A percentile compares a stretch with the other conserved stretches of the same genome.
Conservation (phyloP, 1,140 invertebrate species). For the Sinonovacula constricta region DNA sequence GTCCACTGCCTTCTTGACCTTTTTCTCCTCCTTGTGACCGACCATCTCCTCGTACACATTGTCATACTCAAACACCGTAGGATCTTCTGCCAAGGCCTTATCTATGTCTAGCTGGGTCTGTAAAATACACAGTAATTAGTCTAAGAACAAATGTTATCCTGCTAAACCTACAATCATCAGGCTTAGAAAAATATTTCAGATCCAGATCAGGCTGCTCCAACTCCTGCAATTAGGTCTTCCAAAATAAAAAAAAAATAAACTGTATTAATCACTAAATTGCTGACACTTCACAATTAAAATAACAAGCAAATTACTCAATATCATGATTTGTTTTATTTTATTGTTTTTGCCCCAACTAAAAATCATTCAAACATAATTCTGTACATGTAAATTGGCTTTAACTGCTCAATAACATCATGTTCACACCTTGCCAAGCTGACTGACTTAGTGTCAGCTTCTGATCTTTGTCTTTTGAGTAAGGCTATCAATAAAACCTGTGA, state of each 20-base stretch:
- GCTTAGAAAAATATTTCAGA: background rate
- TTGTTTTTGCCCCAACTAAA: too few species aligned
- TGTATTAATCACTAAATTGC: too few species aligned
- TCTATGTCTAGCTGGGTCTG: constrained; percentile 79
- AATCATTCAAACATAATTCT: too few species aligned
- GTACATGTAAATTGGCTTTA: too few species aligned
- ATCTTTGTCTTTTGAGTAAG: too few species aligned
- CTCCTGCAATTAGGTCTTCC: background rate
- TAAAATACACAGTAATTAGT: constrained; percentile 25
- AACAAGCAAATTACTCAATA: too few species aligned
- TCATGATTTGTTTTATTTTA: too few species aligned
- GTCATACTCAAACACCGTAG: constrained; percentile 96
- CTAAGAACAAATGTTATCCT: background rate
- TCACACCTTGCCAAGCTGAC: too few species aligned
- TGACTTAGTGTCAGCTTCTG: too few species aligned
- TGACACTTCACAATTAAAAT: too few species aligned
- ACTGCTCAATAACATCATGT: too few species aligned
- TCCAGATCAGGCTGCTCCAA: background rate
- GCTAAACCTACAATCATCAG: background rate
- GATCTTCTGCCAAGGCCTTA: constrained; percentile 91
- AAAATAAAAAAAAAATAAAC: background rate
- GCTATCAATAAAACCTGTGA: too few species aligned
- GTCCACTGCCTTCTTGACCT: constrained; percentile 48
- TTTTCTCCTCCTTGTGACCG: constrained; percentile 82
- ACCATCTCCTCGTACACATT: constrained; percentile 95